phyloP scores from a whole-genome alignment of 2,113 vertebrate genomes.

The Nycticryphes semicollaris region DNA sequence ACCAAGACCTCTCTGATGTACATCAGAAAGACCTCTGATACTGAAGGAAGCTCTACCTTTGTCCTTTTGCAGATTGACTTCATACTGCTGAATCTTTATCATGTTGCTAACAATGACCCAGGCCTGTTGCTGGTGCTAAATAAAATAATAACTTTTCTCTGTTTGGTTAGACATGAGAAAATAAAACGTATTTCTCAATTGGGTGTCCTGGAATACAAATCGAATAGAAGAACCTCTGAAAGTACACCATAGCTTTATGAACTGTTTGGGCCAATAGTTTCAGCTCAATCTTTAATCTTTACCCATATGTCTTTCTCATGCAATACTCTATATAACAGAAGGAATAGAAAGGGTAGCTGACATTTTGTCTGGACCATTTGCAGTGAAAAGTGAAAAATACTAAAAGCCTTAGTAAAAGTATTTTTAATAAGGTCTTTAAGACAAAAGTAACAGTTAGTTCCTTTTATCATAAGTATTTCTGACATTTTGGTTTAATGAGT shows the following conservation, averaged over 20 bases:
- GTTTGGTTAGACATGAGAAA: not conserved
- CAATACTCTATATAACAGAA: not conserved
- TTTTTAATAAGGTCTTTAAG: not conserved
- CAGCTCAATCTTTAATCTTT: not conserved
- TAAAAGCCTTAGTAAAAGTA: not conserved
- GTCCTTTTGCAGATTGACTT: not conserved
- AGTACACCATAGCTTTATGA: not conserved
- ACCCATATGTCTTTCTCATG: not conserved
- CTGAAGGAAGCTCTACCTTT: not conserved
- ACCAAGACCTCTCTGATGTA: not conserved
- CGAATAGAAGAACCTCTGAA: not conserved
- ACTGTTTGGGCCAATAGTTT: not conserved
- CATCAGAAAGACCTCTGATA: not conserved
- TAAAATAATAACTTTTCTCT: not conserved
- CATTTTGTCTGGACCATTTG: not conserved
- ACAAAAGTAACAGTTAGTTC: not conserved
- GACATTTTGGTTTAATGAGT: not conserved
- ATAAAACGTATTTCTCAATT: not conserved
- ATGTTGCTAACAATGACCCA: not conserved
- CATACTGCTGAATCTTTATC: not conserved
- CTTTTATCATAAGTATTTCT: not conserved
- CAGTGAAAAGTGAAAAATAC: not conserved
- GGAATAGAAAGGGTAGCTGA: not conserved
- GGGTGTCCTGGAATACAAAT: not conserved
- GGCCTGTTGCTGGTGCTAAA: not conserved